A percentile compares a stretch with the other conserved stretches of the same genome.
These are phyloP conservation scores for Serinus canaria DNA, from an alignment of 2,113 vertebrate species.

Conservation along the genomic window DNA sequence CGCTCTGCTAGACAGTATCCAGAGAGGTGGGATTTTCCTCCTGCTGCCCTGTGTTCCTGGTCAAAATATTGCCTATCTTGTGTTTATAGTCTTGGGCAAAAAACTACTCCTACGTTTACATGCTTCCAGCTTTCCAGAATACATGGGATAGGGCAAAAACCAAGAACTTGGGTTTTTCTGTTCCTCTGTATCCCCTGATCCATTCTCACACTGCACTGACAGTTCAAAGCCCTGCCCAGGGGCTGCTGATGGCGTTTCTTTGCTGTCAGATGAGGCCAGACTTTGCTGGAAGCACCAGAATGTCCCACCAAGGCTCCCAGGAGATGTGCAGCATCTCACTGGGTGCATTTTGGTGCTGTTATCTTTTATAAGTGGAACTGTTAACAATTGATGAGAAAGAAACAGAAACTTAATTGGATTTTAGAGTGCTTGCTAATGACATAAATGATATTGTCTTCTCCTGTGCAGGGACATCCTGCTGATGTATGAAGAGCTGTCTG, in stretches of 20 bases:
- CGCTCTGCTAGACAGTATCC: neutral
- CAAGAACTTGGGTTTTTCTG: neutral
- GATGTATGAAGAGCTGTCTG: slow-evolving; percentile 92
- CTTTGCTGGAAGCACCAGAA: neutral
- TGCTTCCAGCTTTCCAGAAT: neutral
- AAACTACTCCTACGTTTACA: neutral
- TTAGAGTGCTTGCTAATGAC: neutral
- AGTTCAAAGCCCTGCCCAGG: neutral
- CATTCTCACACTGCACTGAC: neutral
- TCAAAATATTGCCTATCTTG: neutral
- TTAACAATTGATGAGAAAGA: neutral
- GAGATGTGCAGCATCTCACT: neutral
- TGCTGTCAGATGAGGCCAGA: neutral
- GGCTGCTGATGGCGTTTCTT: neutral
- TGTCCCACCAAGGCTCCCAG: neutral
- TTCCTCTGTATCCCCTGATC: neutral
- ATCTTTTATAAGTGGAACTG: neutral
- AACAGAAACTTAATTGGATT: neutral
- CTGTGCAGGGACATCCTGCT: slow-evolving; percentile 83
- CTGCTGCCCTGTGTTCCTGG: neutral
- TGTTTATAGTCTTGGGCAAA: neutral
- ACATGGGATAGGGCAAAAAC: neutral
- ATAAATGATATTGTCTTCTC: neutral
- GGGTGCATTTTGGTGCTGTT: neutral
- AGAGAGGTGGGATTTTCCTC: neutral